These are phyloP conservation scores for Hydrotaea cyrtoneurina DNA, from an alignment of 2,888 invertebrate species.

Conservation along the genomic window DNA sequence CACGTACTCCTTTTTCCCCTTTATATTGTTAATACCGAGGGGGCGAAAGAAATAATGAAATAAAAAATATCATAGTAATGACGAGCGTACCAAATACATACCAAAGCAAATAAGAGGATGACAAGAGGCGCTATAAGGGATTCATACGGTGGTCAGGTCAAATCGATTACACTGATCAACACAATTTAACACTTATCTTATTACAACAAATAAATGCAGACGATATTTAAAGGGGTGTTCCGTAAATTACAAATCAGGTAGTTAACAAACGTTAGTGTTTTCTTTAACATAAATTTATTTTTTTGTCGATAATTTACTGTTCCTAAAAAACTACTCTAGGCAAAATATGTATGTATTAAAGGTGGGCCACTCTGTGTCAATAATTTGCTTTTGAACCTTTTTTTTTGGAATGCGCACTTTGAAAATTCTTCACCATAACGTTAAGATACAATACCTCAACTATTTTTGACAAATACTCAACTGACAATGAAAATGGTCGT, in stretches of 20 bases:
- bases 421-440: too few species aligned
- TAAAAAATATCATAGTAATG: conserved; percentile 9
- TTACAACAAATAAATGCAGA: neutral
- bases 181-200: neutral
- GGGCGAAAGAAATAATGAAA: neutral
- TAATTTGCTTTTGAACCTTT: too few species aligned
- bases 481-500: too few species aligned
- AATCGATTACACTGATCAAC: neutral
- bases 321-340: too few species aligned
- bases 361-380: too few species aligned
- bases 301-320: too few species aligned
- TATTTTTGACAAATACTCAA: too few species aligned
- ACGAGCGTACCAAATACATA: conserved; percentile 27
- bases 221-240: neutral
- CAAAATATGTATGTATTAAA: too few species aligned
- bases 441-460: too few species aligned
- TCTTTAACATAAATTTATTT: too few species aligned
- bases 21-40: neutral
- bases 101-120: conserved; percentile 11
- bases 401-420: too few species aligned
- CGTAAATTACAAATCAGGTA: neutral
- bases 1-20: conserved; percentile 16
- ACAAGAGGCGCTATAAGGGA: neutral
- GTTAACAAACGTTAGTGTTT: too few species aligned
- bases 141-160: neutral